Evolutionary conservation across 92 coral and sea anemone species (phyloP).

Genomic region (Heliopora coerulea): DNA sequence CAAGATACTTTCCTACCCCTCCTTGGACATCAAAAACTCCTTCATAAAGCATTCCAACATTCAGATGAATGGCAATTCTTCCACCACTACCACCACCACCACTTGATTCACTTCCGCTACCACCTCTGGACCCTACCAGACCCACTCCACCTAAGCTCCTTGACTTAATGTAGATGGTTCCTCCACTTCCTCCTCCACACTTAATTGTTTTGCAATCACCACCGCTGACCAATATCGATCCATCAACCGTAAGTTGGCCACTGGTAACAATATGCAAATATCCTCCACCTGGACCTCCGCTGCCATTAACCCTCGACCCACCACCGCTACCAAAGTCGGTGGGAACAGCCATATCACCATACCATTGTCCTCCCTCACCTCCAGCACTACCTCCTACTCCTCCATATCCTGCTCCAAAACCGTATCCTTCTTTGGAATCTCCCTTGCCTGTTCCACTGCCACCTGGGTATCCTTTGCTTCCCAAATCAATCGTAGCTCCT

Average conservation of each 20-base stretch:
- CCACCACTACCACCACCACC: slow-evolving; percentile 97
- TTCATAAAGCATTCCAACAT: slow-evolving; percentile 66
- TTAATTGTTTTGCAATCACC: slow-evolving; percentile 42
- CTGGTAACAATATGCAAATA: slow-evolving; percentile 66
- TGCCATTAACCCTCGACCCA: slow-evolving; percentile 62
- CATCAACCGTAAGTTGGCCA: slow-evolving; percentile 63
- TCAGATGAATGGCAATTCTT: slow-evolving; percentile 67
- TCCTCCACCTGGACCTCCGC: slow-evolving; percentile 92
- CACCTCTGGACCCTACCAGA: slow-evolving; percentile 65
- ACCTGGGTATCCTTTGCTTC: slow-evolving; percentile 69
- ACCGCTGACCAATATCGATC: slow-evolving; percentile 71
- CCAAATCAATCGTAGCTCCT: slow-evolving; percentile 75
- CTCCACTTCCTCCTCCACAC: slow-evolving; percentile 98
- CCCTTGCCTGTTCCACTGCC: slow-evolving; percentile 93
- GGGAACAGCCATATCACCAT: slow-evolving; percentile 73
- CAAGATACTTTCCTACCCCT: slow-evolving; percentile 58
- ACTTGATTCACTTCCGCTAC: slow-evolving; percentile 55
- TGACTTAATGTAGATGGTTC: slow-evolving; percentile 74
- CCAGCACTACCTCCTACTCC: slow-evolving; percentile 71
- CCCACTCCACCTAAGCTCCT: slow-evolving; percentile 75
- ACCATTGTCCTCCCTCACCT: slow-evolving; percentile 70
- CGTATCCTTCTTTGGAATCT: slow-evolving; percentile 43
- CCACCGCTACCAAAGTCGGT: slow-evolving; percentile 92
- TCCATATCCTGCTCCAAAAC: slow-evolving; percentile 92
- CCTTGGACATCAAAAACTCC: slow-evolving; percentile 69